These are phyloP conservation scores for Embidobia sp. DNA, from an alignment of 2,888 invertebrate species.

Conservation along the genomic window DNA sequence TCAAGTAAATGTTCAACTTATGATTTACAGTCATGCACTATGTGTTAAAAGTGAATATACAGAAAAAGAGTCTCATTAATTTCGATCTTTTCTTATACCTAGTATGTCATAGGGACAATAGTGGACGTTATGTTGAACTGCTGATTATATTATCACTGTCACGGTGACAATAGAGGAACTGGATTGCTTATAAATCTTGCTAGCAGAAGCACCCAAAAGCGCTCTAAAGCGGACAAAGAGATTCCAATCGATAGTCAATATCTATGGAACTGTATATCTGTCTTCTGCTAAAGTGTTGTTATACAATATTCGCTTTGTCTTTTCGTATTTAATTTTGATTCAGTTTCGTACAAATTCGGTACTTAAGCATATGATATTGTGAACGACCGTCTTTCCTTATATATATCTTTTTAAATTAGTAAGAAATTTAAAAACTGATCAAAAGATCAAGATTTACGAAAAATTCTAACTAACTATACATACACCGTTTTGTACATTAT, in stretches of 20 bases:
- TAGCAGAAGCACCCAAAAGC: constrained; percentile 54
- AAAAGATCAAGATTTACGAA: too few species aligned
- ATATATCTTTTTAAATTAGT: too few species aligned
- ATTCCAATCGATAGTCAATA: constrained; percentile 70
- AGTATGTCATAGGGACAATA: constrained; percentile 26
- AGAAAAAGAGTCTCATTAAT: constrained; percentile 30
- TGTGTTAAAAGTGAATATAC: constrained; percentile 10
- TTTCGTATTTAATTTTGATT: too few species aligned
- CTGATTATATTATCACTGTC: constrained; percentile 60
- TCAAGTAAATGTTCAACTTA: constrained; percentile 21
- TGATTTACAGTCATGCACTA: constrained; percentile 23
- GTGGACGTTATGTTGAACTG: constrained; percentile 35
- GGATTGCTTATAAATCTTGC: constrained; percentile 69
- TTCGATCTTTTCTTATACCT: constrained; percentile 36
- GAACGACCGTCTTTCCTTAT: too few species aligned
- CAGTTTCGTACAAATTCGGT: too few species aligned
- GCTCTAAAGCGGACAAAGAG: constrained; percentile 55
- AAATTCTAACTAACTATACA: too few species aligned
- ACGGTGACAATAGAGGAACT: constrained; percentile 61
- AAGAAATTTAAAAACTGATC: too few species aligned
- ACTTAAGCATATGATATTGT: too few species aligned
- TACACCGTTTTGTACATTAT: too few species aligned
- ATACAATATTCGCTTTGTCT: too few species aligned
- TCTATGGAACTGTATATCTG: constrained; percentile 66
- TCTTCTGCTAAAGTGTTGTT: too few species aligned